Conservation (phyloP, 2,888 invertebrate genomes). For the Augiades crinisus region DNA sequence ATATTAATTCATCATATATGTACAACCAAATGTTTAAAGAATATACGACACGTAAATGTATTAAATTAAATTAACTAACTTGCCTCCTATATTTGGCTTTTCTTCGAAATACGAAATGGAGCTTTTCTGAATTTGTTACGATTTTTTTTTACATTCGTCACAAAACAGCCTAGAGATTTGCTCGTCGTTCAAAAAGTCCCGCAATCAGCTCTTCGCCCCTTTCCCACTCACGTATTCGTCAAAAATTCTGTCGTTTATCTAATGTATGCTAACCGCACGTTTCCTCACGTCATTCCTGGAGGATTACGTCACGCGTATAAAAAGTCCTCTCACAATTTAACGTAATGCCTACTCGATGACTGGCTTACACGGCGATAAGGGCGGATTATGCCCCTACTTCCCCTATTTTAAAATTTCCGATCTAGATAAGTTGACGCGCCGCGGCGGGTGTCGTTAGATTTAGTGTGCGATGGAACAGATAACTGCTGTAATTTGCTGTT, state of each 20-base stretch:
- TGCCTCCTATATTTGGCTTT: no score
- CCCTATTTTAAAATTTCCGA: constrained; percentile 59
- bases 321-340: constrained; percentile 40
- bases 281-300: constrained; percentile 19
- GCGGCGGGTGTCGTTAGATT: constrained; percentile 7
- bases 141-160: no score
- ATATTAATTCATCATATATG: no score
- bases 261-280: constrained; percentile 15
- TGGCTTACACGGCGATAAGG: constrained; percentile 66
- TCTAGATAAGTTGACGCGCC: constrained; percentile 22
- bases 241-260: constrained; percentile 15
- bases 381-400: constrained; percentile 45
- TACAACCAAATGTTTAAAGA: no score
- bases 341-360: constrained; percentile 56
- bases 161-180: no score
- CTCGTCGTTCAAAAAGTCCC: not conserved
- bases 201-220: not conserved
- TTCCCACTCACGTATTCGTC: constrained; percentile 2
- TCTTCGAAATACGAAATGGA: no score
- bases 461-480: constrained; percentile 10
- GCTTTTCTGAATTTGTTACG: no score
- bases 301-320: constrained; percentile 29
- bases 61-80: no score
- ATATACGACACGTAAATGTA: no score
- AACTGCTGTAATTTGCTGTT: constrained; percentile 1